Percentiles rank a stretch among this genome's conserved stretches.
Conservation (phyloP, 2,888 invertebrate species). For the Hyppa rectilinea region DNA sequence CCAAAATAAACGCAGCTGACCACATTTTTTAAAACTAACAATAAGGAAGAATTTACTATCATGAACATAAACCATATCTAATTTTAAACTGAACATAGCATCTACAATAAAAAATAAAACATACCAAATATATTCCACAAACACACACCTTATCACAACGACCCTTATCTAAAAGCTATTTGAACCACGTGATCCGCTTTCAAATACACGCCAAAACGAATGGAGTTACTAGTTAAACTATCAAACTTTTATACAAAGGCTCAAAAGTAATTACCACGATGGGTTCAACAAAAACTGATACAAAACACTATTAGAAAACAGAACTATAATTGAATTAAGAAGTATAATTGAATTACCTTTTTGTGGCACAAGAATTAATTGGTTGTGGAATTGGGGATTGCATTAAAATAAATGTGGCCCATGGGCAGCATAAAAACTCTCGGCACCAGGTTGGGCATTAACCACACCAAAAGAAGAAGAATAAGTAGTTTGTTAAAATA, state of each 20-base stretch:
- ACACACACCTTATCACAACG: conserved; percentile 25
- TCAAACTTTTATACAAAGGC: conserved; percentile 64
- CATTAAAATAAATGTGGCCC: conserved; percentile 43
- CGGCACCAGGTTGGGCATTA: no score
- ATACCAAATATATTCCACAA: conserved; percentile 36
- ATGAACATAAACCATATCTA: not conserved
- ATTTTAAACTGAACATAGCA: not conserved
- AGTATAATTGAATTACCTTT: conserved; percentile 64
- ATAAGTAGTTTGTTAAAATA: not conserved
- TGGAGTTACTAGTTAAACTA: conserved; percentile 65
- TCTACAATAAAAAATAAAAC: conserved; percentile 2
- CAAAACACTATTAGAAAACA: conserved; percentile 57
- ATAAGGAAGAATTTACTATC: not conserved
- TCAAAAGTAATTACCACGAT: conserved; percentile 72
- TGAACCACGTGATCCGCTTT: conserved; percentile 58
- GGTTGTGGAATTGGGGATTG: conserved; percentile 31
- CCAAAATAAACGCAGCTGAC: not conserved
- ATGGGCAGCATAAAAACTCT: no score
- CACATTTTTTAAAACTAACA: not conserved
- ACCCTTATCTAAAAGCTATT: conserved; percentile 41
- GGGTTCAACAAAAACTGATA: conserved; percentile 76
- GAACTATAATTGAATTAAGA: conserved; percentile 79
- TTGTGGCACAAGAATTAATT: conserved; percentile 57
- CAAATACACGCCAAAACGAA: conserved; percentile 59
- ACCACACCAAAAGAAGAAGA: no score